These are phyloP conservation scores for Dendronephthya gigantea DNA, from an alignment of 64 coral and sea anemone genomes.

Conservation along the genomic window DNA sequence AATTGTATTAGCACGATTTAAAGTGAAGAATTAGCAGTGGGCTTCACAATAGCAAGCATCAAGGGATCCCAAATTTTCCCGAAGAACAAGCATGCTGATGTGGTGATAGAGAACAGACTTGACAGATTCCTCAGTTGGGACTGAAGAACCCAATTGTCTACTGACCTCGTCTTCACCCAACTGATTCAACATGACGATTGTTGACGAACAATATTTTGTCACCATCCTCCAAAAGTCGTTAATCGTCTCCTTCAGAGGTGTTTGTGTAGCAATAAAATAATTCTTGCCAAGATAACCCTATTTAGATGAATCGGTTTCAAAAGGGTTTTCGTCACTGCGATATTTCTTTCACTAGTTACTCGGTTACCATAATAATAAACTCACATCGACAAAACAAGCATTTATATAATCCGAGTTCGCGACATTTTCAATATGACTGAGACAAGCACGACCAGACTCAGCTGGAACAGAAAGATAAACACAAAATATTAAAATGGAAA, in stretches of 20 bases:
- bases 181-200: not conserved
- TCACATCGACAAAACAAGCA: not conserved
- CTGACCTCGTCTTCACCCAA: not conserved
- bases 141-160: too few relatives aligned
- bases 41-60: too few relatives aligned
- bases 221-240: conserved; percentile 3
- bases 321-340: too few relatives aligned
- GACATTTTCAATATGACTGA: not conserved
- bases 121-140: too few relatives aligned
- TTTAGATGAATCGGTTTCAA: too few relatives aligned
- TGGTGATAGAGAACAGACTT: too few relatives aligned
- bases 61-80: too few relatives aligned
- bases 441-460: not conserved
- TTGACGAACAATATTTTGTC: not conserved
- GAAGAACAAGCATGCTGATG: too few relatives aligned
- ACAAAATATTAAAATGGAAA: not conserved
- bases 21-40: too few relatives aligned
- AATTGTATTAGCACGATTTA: too few relatives aligned
- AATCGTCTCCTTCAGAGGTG: not conserved
- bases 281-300: not conserved
- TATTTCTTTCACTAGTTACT: too few relatives aligned
- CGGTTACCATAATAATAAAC: too few relatives aligned
- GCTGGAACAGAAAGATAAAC: not conserved
- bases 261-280: not conserved
- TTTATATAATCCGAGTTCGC: not conserved